Base-by-base conservation (phyloP, 2,888 invertebrate species). In the Tanypteryx hageni region DNA sequence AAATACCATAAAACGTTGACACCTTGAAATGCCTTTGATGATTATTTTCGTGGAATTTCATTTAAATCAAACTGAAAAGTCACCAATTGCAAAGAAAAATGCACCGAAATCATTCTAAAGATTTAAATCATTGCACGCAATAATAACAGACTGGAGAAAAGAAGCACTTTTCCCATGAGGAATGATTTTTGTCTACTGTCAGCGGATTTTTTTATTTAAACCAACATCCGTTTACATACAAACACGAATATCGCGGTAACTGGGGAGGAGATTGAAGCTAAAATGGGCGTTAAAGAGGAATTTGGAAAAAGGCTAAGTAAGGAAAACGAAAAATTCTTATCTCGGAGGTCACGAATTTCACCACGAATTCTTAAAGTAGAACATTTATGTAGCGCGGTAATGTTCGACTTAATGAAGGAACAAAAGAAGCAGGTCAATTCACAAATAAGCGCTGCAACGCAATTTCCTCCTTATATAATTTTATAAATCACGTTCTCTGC, bases 261-360 rank as follows among this genome's bases (percentile, higher is more conserved):
- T 22, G 13, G 22, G 76, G 27, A 76, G 13, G 76, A 76, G 64
- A 89, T 44, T 89, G 89, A 44, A 61, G 64, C 44, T 64, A 64
- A 89, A 83, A 64, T 89, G 44, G 89, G 64, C 16, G 18, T 61
- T 61, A 86, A 83, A 59, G 61, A 86, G 86, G 61, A 61, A 86
- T 44, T 61, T 64, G 64, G 89, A 44, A 68, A 89, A 89, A 68
- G 56, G 11, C 59, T 7, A 16, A 44, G 89, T 13, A 31, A 18
- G 44, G 18, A 89, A 89, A 89, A 44, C 86, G 59, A 27, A 64
- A 13, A 68, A 44, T 8, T 27, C 64, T 89, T 89, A 89, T 89
- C 89, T 89, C 44, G 14, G 11, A 64, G 61, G 89, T 61, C 89
- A 89, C 89, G 89, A 44, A 89, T 44, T 44, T 11, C 11, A 8